phyloP scores from a whole-genome alignment of 2,797 vertebrate genomes.

The Meda fulgida region DNA sequence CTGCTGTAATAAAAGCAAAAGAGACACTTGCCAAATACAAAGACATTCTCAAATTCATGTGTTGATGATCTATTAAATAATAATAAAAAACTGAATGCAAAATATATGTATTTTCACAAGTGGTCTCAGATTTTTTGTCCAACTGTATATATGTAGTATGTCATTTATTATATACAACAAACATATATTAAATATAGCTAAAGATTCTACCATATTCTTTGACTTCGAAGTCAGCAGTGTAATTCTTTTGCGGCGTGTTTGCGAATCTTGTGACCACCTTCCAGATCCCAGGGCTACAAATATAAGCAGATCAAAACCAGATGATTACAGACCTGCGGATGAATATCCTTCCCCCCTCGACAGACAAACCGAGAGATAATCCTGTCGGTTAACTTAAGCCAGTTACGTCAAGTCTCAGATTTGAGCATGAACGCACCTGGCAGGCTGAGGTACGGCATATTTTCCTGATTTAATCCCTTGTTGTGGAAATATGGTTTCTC shows the following conservation, averaged over 20 bases:
- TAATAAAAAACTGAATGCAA: too few species aligned
- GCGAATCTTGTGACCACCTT: constrained; percentile 77
- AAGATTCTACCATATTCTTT: constrained; percentile 85
- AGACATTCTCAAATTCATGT: neutral
- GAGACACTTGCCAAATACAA: neutral
- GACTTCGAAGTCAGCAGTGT: constrained; percentile 83
- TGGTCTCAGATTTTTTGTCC: neutral
- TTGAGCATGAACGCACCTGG: constrained; percentile 65
- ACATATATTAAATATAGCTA: neutral
- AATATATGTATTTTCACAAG: too few species aligned
- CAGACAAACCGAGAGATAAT: too few species aligned
- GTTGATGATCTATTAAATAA: too few species aligned
- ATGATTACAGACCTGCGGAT: neutral
- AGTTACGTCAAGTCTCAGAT: neutral
- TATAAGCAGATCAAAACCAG: neutral
- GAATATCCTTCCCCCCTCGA: neutral
- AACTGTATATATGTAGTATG: neutral
- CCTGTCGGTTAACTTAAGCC: neutral
- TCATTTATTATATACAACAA: neutral
- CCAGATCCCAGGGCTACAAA: constrained; percentile 80
- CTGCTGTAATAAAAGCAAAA: neutral
- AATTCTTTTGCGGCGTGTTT: constrained; percentile 76
- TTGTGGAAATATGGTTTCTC: constrained; percentile 59
- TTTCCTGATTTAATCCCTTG: constrained; percentile 66
- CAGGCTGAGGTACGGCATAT: constrained; percentile 67